Percentiles rank a stretch among this genome's conserved stretches.
Evolutionary conservation across 1,140 invertebrate genomes (phyloP).

Genomic region (Papilio xuthus): DNA sequence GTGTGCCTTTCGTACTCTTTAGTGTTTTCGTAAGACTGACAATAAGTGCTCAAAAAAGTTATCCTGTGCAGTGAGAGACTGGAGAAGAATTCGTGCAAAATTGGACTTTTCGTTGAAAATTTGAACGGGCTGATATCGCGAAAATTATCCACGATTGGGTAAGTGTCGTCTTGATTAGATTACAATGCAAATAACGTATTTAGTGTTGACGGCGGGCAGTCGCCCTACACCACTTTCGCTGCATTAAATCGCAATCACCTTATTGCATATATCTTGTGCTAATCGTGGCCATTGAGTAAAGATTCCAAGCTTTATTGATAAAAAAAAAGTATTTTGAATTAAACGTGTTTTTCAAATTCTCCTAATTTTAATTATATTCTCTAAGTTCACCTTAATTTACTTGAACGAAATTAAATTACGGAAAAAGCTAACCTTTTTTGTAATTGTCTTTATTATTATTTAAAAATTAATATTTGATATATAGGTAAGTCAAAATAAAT

Average conservation of each 20-base stretch:
- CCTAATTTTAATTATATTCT: not conserved
- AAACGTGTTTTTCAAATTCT: not conserved
- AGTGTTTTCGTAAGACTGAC: constrained; percentile 63
- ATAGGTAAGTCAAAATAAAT: not conserved
- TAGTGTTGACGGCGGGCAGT: constrained; percentile 53
- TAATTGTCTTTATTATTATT: not conserved
- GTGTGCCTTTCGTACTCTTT: constrained; percentile 64
- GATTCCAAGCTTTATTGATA: not conserved
- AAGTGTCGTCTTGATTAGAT: constrained; percentile 79
- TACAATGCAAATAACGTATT: constrained; percentile 78
- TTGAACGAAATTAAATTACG: not conserved
- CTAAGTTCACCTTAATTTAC: not conserved
- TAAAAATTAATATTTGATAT: not conserved
- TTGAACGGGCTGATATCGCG: constrained; percentile 68
- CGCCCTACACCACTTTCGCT: constrained; percentile 59
- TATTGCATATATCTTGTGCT: constrained; percentile 19
- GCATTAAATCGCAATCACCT: constrained; percentile 34
- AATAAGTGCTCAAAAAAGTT: constrained; percentile 70
- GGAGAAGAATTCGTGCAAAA: constrained; percentile 52
- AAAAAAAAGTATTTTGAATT: not conserved
- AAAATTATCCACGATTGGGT: constrained; percentile 80
- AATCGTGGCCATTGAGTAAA: not conserved
- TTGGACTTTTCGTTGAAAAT: constrained; percentile 69
- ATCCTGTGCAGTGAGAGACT: constrained; percentile 74
- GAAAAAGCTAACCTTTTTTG: not conserved